Base-by-base conservation (phyloP, 2,797 vertebrate species). In the Nyctibius grandis region DNA sequence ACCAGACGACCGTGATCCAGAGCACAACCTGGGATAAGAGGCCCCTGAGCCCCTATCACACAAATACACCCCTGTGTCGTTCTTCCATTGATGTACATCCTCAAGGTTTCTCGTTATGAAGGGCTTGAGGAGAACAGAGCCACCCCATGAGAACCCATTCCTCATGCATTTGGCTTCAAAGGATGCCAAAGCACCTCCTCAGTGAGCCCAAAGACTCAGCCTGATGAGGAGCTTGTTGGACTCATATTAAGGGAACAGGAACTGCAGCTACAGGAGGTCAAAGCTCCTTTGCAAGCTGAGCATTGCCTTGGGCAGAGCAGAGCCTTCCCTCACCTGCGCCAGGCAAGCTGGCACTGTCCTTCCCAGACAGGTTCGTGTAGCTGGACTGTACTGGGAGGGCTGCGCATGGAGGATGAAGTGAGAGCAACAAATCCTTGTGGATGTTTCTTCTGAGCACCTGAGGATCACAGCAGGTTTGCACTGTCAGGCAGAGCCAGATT, bases 341-440 rank as follows among this genome's bases (percentile, higher is more conserved):
- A 6, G 28, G 38, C 2, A 2, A 44, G 33, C 22, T 5, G 70
- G 23, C 34, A 61, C 28, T 2, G 0, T 31, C 23, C 13, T 40
- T 59, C 45, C 68, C 60, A 42, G 42, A 11, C 29, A 77, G 34
- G 42, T 53, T 50, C 28, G 6, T 3, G 1, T 12, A 61, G 54
- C 34, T 8, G 3, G 38, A 22, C 31, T 44, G 34, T 50, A 61
- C 40, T 7, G 15, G 80, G 29, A 82, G 36, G 12, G 44, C 70
- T 78, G 65, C 36, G 12, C 0, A 2, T 9, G 21, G 14, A 73
- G 17, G 29, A 13, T 26, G 23, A 38, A 54, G 9, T 3, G 45
- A 68, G 11, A 76, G 23, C 44, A 88, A 17, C 53, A 67, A 63
- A 67, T 45, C 67, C 40, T 23, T 45, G 38, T 1, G 4, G 29